Percentiles rank a stretch among this genome's conserved stretches.
These are phyloP conservation scores for Agrochola lychnidis DNA, from an alignment of 2,888 invertebrate genomes.

Conservation along the genomic window DNA sequence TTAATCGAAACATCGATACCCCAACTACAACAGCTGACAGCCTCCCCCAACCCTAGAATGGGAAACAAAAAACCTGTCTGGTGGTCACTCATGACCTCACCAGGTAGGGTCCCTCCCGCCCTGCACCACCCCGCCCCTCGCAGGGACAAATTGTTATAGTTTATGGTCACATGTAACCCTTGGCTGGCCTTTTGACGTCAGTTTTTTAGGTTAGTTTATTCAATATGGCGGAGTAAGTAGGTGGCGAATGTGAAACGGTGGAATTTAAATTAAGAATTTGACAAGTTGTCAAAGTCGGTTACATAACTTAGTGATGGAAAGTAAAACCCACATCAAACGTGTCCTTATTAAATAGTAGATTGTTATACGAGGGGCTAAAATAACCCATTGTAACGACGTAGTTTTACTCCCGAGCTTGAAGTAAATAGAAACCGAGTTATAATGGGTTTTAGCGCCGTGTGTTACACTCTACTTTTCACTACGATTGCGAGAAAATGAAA, in stretches of 20 bases:
- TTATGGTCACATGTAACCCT: slow-evolving; percentile 64
- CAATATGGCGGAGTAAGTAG: slow-evolving; percentile 21
- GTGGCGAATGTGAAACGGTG: slow-evolving; percentile 20
- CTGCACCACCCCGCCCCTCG: slow-evolving; percentile 34
- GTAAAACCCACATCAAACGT: too few relatives aligned
- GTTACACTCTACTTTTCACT: too few relatives aligned
- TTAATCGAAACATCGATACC: slow-evolving; percentile 54
- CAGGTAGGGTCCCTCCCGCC: slow-evolving; percentile 76
- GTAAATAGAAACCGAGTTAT: too few relatives aligned
- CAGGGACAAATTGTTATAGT: slow-evolving; percentile 73
- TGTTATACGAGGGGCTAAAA: too few relatives aligned
- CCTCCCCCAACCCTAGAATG: slow-evolving; percentile 70
- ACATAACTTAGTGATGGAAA: too few relatives aligned
- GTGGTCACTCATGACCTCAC: slow-evolving; percentile 80
- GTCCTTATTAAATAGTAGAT: too few relatives aligned
- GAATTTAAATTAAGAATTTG: slow-evolving; percentile 15
- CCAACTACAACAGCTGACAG: slow-evolving; percentile 71
- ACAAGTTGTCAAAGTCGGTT: too few relatives aligned
- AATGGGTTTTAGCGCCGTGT: too few relatives aligned
- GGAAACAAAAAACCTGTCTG: slow-evolving; percentile 84
- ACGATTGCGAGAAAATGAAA: too few relatives aligned
- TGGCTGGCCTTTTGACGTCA: slow-evolving; percentile 53
- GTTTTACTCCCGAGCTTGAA: too few relatives aligned
- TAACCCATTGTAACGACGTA: too few relatives aligned
- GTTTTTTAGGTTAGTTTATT: slow-evolving; percentile 32